phyloP scores from a whole-genome alignment of 2,113 vertebrate genomes.

The Corythoichthys haematopterus region DNA sequence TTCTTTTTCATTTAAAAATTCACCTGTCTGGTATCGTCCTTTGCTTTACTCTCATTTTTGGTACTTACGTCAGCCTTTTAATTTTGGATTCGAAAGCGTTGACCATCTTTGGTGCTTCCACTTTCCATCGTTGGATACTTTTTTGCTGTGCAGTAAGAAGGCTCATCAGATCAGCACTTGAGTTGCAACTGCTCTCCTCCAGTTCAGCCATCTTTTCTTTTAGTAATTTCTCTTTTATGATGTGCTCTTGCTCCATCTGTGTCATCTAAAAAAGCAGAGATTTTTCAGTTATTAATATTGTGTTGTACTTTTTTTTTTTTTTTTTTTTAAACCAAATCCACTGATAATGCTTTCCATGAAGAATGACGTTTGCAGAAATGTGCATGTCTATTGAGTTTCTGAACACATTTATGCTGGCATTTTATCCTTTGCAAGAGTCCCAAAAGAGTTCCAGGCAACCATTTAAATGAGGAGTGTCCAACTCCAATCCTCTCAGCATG shows the following conservation, averaged over 20 bases:
- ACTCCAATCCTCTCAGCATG: no score
- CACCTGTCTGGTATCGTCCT: neutral
- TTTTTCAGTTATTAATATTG: neutral
- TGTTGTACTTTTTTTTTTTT: neutral
- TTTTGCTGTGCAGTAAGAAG: conserved; percentile 85
- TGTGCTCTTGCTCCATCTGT: conserved; percentile 83
- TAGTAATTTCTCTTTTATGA: conserved; percentile 78
- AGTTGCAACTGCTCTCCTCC: conserved; percentile 79
- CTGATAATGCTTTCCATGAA: no score
- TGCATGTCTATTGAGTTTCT: neutral
- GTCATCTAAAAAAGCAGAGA: conserved; percentile 70
- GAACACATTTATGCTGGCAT: neutral
- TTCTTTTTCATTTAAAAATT: neutral
- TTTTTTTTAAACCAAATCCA: neutral
- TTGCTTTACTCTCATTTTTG: neutral
- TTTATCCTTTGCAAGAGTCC: neutral
- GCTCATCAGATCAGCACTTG: conserved; percentile 75
- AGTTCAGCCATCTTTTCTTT: conserved; percentile 79
- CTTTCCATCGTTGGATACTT: conserved; percentile 82
- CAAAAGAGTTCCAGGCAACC: neutral
- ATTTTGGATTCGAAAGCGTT: conserved; percentile 78
- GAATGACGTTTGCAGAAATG: no score
- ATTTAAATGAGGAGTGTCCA: neutral
- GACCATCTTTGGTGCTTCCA: conserved; percentile 79
- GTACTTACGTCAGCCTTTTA: conserved; percentile 78